phyloP scores from a whole-genome alignment of 2,888 invertebrate species.

The Tribolium freemani region DNA sequence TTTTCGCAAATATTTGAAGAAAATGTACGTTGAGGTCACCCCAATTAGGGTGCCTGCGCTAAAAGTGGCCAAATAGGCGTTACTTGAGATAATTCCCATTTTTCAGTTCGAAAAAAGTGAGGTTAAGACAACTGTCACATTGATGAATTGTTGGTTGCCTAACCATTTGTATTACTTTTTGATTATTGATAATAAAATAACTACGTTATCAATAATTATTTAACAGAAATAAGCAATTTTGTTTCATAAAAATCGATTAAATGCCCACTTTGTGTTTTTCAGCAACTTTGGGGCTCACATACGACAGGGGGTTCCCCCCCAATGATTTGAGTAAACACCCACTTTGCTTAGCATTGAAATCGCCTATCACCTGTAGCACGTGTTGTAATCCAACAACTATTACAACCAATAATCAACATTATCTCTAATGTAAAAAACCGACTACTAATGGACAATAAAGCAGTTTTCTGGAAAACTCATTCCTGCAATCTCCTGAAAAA shows the following conservation, averaged over 20 bases:
- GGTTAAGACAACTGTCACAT: not conserved
- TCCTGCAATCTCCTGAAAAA: not conserved
- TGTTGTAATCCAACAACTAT: not conserved
- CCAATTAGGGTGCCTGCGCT: conserved; percentile 62
- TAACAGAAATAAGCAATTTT: not conserved
- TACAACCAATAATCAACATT: not conserved
- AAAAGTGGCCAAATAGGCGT: conserved; percentile 59
- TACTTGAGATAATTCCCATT: conserved; percentile 61
- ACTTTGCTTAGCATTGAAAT: not conserved
- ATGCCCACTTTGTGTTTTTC: too few species aligned
- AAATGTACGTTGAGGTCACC: conserved; percentile 58
- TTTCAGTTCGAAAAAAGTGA: not conserved
- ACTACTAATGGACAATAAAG: not conserved
- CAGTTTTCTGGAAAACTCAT: not conserved
- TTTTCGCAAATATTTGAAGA: conserved; percentile 53
- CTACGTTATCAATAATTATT: not conserved
- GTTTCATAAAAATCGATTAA: too few species aligned
- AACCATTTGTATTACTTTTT: not conserved
- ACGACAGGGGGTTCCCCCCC: too few species aligned
- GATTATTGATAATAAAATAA: not conserved
- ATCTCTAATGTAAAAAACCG: not conserved
- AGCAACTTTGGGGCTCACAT: too few species aligned
- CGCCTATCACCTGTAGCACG: not conserved
- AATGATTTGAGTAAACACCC: not conserved
- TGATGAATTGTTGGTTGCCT: not conserved